A percentile compares a stretch with the other conserved stretches of the same genome.
Conservation (phyloP, 2,113 vertebrate species). For the Emberiza fucata region DNA sequence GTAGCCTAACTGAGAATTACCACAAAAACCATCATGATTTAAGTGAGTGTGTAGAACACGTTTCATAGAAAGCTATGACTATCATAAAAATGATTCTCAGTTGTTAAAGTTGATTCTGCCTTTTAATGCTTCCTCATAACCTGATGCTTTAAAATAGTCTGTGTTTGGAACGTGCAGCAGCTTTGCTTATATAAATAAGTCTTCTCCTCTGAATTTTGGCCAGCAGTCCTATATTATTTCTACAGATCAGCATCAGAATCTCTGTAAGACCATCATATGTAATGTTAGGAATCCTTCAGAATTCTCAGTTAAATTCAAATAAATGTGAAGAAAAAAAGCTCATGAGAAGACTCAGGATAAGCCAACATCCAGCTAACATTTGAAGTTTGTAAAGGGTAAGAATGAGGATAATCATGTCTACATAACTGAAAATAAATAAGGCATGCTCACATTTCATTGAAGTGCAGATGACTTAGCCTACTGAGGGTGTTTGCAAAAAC, state of each 20-base stretch:
- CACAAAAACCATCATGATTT: background rate
- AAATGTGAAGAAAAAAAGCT: background rate
- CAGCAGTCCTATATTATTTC: background rate
- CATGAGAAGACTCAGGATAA: background rate
- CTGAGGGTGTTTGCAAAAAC: background rate
- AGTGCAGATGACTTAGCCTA: background rate
- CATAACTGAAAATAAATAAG: background rate
- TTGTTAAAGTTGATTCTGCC: conserved; percentile 35
- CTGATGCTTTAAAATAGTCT: background rate
- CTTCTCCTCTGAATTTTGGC: background rate
- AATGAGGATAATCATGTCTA: background rate
- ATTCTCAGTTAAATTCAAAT: background rate
- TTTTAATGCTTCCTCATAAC: conserved; percentile 36
- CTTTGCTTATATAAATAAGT: background rate
- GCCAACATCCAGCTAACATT: background rate
- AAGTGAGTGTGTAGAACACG: background rate
- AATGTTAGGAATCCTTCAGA: background rate
- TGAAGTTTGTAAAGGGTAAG: background rate
- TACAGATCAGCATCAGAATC: background rate
- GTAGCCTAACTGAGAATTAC: background rate
- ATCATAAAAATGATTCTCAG: conserved; percentile 25
- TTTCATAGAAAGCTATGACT: background rate
- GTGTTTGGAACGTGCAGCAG: background rate
- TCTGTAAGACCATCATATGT: background rate
- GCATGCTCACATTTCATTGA: background rate